phyloP scores from a whole-genome alignment of 2,797 vertebrate species.

The Lacerta bilineata region DNA sequence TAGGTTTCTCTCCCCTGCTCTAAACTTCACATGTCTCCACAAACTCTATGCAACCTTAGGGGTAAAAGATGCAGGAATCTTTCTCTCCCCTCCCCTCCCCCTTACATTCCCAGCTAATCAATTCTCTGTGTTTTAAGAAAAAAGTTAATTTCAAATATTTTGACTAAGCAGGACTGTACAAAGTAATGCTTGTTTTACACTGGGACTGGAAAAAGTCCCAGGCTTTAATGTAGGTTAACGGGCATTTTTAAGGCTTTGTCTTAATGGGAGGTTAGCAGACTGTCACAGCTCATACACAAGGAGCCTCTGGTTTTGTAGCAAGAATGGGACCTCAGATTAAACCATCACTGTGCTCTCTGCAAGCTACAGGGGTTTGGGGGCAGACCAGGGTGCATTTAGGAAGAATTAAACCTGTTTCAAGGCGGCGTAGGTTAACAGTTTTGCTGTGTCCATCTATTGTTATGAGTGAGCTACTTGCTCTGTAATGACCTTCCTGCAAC shows the following conservation, averaged over 20 bases:
- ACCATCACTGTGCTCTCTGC: neutral
- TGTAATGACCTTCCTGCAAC: neutral
- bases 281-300: neutral
- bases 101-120: neutral
- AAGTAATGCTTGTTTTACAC: neutral
- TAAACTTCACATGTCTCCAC: neutral
- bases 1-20: neutral
- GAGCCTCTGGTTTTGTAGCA: neutral
- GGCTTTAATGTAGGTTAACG: neutral
- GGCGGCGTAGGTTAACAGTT: neutral
- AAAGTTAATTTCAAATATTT: neutral
- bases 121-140: neutral
- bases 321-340: neutral
- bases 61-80: neutral
- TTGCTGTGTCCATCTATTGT: neutral
- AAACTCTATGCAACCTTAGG: neutral
- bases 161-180: neutral
- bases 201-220: neutral
- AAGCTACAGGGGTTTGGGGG: neutral
- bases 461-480: neutral
- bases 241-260: too few species aligned
- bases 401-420: neutral
- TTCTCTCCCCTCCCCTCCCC: too few species aligned
- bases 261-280: neutral
- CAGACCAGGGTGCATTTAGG: too few species aligned